Evolutionary conservation across 2,888 invertebrate genomes (phyloP), one percentile per base, ranked within the genome.

Genomic region (Andrena chrysosceles): DNA sequence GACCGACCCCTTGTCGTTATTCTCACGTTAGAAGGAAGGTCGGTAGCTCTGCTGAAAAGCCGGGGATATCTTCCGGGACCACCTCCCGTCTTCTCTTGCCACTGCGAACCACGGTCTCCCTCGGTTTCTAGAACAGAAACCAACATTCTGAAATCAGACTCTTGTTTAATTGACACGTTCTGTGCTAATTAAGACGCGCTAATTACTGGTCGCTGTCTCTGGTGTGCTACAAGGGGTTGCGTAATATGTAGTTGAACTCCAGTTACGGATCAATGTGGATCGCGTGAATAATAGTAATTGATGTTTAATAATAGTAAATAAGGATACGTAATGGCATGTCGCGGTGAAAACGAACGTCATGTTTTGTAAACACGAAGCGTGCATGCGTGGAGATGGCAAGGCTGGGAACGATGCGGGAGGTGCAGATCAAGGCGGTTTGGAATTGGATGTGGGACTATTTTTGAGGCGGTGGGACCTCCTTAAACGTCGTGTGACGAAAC

Each of bases 21-120:
- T 76, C 82, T 77, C 77, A 48, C 68, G 75, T 78, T 70, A 72
- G 76, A 48, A 26, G 74, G 70, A 83, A 86, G 77, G 68, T 85
- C 77, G 74, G 49, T 35, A 59, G 35, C 79, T 67, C 79, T 73
- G 69, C 81, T 71, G 69, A 60, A 68, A 68, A 67, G 78, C 49
- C 68, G 52, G 33, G n/a, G 60, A 74, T 75, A 60, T 56, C 79
- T 87, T 84, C 84, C 84, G 84, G 85, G 63, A 66, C 72, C 77
- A 20, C 63, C 70, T 60, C 70, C 60, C 81, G 74, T 77, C 67
- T 63, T 80, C 81, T 76, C 73, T 71, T 63, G 59, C 54, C 72
- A 16, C 29, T 29, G 67, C 56, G 60, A 35, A 63, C 73, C 42
- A 54, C 77, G 71, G 54, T 60, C 35, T 67, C 60, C 67, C 48